Conservation (phyloP, 2,797 vertebrate species). For the Champsocephalus esox region DNA sequence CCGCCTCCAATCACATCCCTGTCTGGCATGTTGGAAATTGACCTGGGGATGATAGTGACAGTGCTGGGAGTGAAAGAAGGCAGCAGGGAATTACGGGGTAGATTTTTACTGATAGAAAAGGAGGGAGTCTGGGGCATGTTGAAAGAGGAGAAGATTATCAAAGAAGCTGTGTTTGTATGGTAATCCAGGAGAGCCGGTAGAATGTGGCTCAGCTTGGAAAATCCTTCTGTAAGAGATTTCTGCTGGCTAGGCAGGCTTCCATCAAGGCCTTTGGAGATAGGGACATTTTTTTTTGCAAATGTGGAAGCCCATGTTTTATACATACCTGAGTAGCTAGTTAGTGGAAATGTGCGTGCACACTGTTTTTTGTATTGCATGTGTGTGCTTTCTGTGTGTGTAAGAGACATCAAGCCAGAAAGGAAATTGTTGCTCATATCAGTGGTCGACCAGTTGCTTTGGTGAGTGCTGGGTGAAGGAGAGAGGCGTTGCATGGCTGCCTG, state of each 20-base stretch:
- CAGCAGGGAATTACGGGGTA: constrained; percentile 18
- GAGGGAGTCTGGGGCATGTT: constrained; percentile 29
- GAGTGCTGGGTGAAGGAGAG: constrained; percentile 29
- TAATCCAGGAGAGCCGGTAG: constrained; percentile 50
- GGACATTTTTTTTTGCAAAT: constrained; percentile 5
- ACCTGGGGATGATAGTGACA: constrained; percentile 7
- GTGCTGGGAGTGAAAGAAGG: neutral
- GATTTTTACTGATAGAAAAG: constrained; percentile 37
- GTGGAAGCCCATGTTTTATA: constrained; percentile 28
- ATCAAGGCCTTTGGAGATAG: constrained; percentile 41
- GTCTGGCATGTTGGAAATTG: constrained; percentile 38
- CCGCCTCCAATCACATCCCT: constrained; percentile 9
- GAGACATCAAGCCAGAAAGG: constrained; percentile 39
- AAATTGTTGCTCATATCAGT: constrained; percentile 67
- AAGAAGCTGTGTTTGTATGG: constrained; percentile 31
- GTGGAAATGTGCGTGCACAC: neutral
- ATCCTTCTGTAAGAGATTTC: constrained; percentile 43
- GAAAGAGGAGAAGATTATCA: constrained; percentile 33
- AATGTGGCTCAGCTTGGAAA: constrained; percentile 43
- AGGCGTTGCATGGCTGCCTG: constrained; percentile 47
- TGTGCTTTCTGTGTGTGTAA: constrained; percentile 8
- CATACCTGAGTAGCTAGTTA: constrained; percentile 14
- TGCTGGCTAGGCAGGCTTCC: constrained; percentile 27
- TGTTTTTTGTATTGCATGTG: neutral
- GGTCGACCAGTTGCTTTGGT: constrained; percentile 42